Evolutionary conservation across 2,797 vertebrate species (phyloP), one percentile per base, ranked within the genome.

Genomic region (Moxostoma hubbsi): DNA sequence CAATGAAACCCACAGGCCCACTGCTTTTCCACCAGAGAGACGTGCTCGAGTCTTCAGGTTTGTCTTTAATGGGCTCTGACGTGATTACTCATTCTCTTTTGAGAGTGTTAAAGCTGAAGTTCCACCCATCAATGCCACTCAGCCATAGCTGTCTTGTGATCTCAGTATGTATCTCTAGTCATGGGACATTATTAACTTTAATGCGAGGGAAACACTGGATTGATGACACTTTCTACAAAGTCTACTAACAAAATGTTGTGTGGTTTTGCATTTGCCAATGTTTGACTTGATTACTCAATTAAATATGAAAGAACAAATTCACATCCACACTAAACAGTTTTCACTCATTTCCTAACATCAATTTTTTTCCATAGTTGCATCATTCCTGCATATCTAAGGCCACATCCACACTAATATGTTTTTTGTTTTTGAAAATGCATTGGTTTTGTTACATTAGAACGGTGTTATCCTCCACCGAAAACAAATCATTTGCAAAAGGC

Each of bases 21-120:
- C 18, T 70, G 65, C 70, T 58, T 82, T 79, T 81, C 75, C 0
- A 67, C 73, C 68, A 79, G 65, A 67, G 81, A 80, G 59, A 77
- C 75, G 81, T 81, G 36, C 16, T 79, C 50, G 5, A 47, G 43
- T 71, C 46, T 46, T 36, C 51, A 18, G 16, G 24, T 54, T 64
- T 75, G 64, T 9, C n/a, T 54, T 65, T 54, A 69, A 49, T 24
- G 43, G 59, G 18, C 50, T 3, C 13, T 76, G 67, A 73, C n/a
- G 57, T 73, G 61, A 83, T 57, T 57, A 47, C 36, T 58, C 15
- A 46, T 71, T 18, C 47, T 51, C 7, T 62, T 11, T 77, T 43
- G 69, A 70, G 6, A 12, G 58, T 55, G 49, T 50, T 49, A 80
- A 58, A 24, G 9, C 71, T 54, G 7, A 70, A 50, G 8, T 16